phyloP scores from a whole-genome alignment of 1,140 invertebrate genomes.

The Nasonia giraulti region DNA sequence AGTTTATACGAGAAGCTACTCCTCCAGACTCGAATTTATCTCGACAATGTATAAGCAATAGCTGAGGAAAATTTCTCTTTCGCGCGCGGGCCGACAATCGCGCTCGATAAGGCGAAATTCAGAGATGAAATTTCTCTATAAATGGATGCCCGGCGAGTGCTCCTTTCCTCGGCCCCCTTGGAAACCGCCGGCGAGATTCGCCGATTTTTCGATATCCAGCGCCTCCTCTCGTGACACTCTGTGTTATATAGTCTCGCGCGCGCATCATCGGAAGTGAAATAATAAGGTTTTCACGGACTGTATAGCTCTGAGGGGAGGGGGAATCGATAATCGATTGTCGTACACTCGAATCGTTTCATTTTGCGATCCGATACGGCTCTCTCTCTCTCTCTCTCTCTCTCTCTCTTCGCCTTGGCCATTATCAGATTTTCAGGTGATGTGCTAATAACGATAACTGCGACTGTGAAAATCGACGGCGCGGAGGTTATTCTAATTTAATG shows the following conservation, averaged over 20 bases:
- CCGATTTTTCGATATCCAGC: slow-evolving; percentile 12
- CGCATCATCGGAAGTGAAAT: slow-evolving; percentile 13
- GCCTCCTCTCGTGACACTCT: neutral
- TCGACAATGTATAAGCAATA: neutral
- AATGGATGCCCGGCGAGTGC: neutral
- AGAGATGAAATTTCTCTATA: slow-evolving; percentile 20
- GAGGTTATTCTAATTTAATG: neutral
- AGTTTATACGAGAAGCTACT: no score
- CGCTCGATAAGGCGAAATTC: neutral
- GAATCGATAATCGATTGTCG: slow-evolving; percentile 26
- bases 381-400: neutral
- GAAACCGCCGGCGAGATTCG: neutral
- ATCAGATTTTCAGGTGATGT: slow-evolving; percentile 2
- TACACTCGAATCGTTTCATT: slow-evolving; percentile 24
- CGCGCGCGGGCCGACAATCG: neutral
- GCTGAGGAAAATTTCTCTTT: neutral
- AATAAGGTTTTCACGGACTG: slow-evolving; percentile 11
- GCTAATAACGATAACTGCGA: neutral
- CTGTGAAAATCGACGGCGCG: neutral
- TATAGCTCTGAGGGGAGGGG: neutral
- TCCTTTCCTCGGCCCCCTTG: neutral
- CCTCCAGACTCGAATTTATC: neutral
- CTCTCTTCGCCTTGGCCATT: neutral
- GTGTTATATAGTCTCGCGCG: neutral
- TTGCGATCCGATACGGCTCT: neutral